phyloP scores from a whole-genome alignment of 1,140 invertebrate species.

The Lordiphosa stackelbergi region DNA sequence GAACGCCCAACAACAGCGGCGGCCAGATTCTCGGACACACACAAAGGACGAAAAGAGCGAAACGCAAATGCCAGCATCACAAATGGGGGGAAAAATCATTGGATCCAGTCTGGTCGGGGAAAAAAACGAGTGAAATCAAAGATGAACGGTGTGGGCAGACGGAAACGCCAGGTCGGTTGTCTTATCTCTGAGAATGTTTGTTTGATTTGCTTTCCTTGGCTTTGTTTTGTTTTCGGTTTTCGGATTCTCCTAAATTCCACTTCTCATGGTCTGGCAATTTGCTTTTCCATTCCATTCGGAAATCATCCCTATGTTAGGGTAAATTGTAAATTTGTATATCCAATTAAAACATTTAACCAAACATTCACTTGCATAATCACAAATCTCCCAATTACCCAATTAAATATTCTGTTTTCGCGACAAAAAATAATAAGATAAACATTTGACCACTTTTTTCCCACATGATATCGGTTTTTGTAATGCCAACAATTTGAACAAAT shows the following conservation, averaged over 20 bases:
- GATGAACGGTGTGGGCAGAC: slow-evolving; percentile 54
- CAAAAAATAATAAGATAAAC: slow-evolving; percentile 7
- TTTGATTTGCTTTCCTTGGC: slow-evolving; percentile 45
- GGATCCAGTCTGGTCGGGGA: slow-evolving; percentile 9
- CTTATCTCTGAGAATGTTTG: slow-evolving; percentile 43
- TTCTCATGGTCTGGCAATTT: slow-evolving; percentile 13
- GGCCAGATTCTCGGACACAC: slow-evolving; percentile 40
- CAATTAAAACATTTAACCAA: too few species aligned
- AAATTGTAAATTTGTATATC: too few species aligned
- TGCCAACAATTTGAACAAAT: slow-evolving; percentile 53
- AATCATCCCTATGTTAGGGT: too few species aligned
- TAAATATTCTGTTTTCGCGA: slow-evolving; percentile 19
- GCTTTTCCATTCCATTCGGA: background rate
- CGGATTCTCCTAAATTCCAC: slow-evolving; percentile 9
- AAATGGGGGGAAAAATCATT: slow-evolving; percentile 33
- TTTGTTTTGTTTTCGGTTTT: slow-evolving; percentile 16
- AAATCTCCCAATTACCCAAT: slow-evolving; percentile 34
- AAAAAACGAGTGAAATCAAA: slow-evolving; percentile 42
- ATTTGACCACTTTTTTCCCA: slow-evolving; percentile 26
- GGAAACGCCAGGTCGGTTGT: slow-evolving; percentile 16
- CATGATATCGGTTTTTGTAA: slow-evolving; percentile 18
- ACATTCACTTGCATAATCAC: background rate
- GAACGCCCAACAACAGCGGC: slow-evolving; percentile 38
- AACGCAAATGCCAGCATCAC: slow-evolving; percentile 29
- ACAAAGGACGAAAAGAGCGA: slow-evolving; percentile 27